Base-by-base conservation (phyloP, 1,140 invertebrate genomes). In the Lepidurus packardi region DNA sequence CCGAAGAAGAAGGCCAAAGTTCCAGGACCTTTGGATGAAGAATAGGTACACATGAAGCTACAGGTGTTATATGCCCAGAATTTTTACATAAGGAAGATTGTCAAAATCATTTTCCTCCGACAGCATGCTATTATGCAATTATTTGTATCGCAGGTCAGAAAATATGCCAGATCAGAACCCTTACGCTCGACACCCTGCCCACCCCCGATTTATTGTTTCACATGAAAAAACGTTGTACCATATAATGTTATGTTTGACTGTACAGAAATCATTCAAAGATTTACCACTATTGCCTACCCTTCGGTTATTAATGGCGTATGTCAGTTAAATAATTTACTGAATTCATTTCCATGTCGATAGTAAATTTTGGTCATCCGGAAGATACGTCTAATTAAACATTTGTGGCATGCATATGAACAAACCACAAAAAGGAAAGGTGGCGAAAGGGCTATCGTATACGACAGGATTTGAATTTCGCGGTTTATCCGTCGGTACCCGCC, bases 251-350 rank as follows among this genome's bases (percentile, higher is more conserved):
- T 65, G 53, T 65, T 65, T 65, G 53, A 65, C 53, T 65, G 53
- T 65, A 65, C 53, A 65, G 53, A 65, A 65, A 65, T 65, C 53
- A 65, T 65, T 65, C 53, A 65, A 65, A 65, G 21, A 65, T 65
- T 65, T 65, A 65, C 53, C 53, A 21, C 21, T 21, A 16, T 65
- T 65, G 53, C 53, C 53, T 21, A 21, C 53, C 16, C 21, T 65
- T 65, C 53, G 53, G 16, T 65, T 65, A 65, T 65, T 65, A 21
- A 65, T 65, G 53, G 7, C 53, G 21, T 65, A 6, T 65, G 7
- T 16, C 21, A 21, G 2, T 34, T 65, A 65, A 65, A 65, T 3
- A 21, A 21, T n/a, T 34, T 16, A n/a, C 16, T 65, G 21, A 65
- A 13, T 65, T 65, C 16, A 34, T 34, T 21, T 11, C 16, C 53